These are phyloP conservation scores for Leucania comma DNA, from an alignment of 2,888 invertebrate genomes.

Conservation along the genomic window DNA sequence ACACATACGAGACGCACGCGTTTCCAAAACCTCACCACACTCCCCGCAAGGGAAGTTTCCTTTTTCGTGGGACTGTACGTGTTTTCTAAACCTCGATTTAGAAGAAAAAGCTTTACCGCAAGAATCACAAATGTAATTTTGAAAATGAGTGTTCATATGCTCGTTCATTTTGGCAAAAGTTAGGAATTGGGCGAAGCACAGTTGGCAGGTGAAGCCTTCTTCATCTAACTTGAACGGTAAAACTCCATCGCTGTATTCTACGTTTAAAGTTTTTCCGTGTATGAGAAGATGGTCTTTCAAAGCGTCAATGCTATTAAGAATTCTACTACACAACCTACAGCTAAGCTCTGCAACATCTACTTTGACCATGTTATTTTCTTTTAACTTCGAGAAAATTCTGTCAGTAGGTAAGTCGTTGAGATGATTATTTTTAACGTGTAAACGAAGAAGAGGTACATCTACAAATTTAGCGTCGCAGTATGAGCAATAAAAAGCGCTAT, in stretches of 20 bases:
- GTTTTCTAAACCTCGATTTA: conserved; percentile 82
- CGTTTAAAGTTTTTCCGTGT: conserved; percentile 75
- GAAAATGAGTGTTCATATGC: conserved; percentile 86
- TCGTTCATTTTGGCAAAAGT: conserved; percentile 83
- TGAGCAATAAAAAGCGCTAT: conserved; percentile 83
- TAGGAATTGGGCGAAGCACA: conserved; percentile 75
- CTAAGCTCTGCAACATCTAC: conserved; percentile 80
- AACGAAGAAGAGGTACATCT: conserved; percentile 76
- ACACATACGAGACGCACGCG: conserved; percentile 78
- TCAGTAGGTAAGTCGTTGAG: conserved; percentile 76
- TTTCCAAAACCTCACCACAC: conserved; percentile 79
- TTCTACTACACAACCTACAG: conserved; percentile 79
- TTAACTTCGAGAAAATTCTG: conserved; percentile 82
- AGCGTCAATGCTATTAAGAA: conserved; percentile 72
- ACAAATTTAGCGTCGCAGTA: conserved; percentile 83
- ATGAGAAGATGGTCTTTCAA: conserved; percentile 79
- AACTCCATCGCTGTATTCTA: conserved; percentile 82
- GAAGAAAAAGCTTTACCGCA: conserved; percentile 86
- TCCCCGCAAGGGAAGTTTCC: conserved; percentile 83
- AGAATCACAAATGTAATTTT: conserved; percentile 84
- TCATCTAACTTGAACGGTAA: conserved; percentile 83
- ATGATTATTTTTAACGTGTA: conserved; percentile 77
- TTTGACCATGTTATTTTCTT: conserved; percentile 87
- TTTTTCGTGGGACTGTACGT: conserved; percentile 82
- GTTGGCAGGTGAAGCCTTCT: conserved; percentile 79